Evolutionary conservation across 1,140 invertebrate genomes (phyloP), one percentile per base, ranked within the genome.

Genomic region (Philotrypesis tridentata): DNA sequence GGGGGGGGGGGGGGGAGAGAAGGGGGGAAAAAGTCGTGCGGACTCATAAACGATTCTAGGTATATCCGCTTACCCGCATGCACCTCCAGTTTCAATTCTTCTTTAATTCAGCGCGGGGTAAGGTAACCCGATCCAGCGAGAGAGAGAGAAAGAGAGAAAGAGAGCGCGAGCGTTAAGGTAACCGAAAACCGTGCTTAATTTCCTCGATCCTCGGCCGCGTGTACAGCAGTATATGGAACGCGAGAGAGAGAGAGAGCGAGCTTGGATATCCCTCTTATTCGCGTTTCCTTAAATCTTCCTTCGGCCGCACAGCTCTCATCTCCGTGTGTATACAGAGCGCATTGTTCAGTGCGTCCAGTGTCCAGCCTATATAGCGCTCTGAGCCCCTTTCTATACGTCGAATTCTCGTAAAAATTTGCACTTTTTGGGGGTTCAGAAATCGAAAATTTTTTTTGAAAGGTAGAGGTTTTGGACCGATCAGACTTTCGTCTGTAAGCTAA

Each of bases 151-250:
- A n/a, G n/a, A n/a, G n/a, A n/a, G n/a, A n/a, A n/a, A n/a, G n/a
- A n/a, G n/a, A n/a, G 40, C 37, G 23, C 6, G n/a, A 29, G 21
- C 55, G 23, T n/a, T 31, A 61, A 21, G 5, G 74, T 67, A 77
- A 77, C 33, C 12, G 23, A 77, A 77, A 77, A 29, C 37, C 73
- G 33, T 14, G 29, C 11, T 75, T 75, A 63, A 55, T 75, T 75
- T 27, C 21, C 33, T 75, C 61, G n/a, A 17, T n/a, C 48, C 27
- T 21, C 72, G 21, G 4, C 48, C 48, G 21, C 40, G 2, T 11
- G 37, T 11, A 40, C 37, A 40, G 40, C 37, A 33, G 43, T 27
- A 11, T n/a, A n/a, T n/a, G n/a, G n/a, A n/a, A n/a, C n/a, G n/a
- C n/a, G n/a, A n/a, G n/a, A n/a, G n/a, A n/a, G n/a, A n/a, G n/a